These are phyloP conservation scores for Styela plicata DNA, from an alignment of 23 tunicate genomes.

Conservation along the genomic window DNA sequence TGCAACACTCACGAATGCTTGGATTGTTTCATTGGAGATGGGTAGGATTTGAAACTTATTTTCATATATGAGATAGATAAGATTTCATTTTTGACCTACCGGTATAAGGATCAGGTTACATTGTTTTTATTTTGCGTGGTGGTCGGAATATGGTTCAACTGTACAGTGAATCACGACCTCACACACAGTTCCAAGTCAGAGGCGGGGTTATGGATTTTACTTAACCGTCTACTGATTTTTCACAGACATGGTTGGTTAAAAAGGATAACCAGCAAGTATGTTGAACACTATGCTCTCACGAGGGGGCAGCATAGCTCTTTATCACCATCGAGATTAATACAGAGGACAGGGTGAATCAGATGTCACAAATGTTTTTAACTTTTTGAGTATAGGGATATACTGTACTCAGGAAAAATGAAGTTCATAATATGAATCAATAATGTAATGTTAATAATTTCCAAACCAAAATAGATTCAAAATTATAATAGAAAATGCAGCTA, in stretches of 20 bases:
- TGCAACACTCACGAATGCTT: conserved; percentile 70
- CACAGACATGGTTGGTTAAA: background rate
- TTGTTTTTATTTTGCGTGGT: no score
- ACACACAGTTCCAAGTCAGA: background rate
- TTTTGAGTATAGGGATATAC: no score
- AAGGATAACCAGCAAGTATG: background rate
- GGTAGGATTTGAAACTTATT: no score
- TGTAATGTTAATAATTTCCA: background rate
- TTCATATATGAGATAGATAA: no score
- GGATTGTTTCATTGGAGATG: conserved; percentile 46
- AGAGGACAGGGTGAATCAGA: no score
- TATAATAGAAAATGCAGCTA: background rate
- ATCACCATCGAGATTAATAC: background rate
- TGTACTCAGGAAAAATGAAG: no score
- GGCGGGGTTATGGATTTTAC: background rate
- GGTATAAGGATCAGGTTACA: no score
- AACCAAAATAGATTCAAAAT: background rate
- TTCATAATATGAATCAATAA: background rate
- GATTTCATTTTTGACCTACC: no score
- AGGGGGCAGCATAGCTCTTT: background rate
- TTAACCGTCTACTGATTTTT: background rate
- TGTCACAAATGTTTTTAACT: no score
- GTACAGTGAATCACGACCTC: background rate
- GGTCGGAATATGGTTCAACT: background rate
- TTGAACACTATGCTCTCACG: background rate